Conservation (phyloP, 1,140 invertebrate species). For the Mactra quadrangularis region DNA sequence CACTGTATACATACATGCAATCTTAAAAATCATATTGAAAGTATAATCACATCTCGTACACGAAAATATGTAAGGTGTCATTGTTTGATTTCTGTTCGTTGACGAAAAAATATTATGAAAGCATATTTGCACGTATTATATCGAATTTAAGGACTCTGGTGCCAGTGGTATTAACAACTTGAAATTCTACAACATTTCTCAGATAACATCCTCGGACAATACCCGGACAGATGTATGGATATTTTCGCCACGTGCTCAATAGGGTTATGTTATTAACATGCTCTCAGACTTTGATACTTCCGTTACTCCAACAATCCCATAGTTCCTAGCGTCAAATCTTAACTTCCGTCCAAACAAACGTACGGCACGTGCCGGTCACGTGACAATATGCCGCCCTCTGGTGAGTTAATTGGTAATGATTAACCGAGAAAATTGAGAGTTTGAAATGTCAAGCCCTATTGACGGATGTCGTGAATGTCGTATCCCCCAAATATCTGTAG, state of each 20-base stretch:
- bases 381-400: slow-evolving; percentile 43
- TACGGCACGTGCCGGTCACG: slow-evolving; percentile 40
- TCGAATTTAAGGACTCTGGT: too few species aligned
- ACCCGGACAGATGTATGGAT: slow-evolving; percentile 51
- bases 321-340: slow-evolving; percentile 43
- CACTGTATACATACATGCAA: too few species aligned
- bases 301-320: not conserved
- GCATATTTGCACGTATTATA: too few species aligned
- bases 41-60: too few species aligned
- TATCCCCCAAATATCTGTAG: too few species aligned
- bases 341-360: slow-evolving; percentile 26
- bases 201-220: slow-evolving; percentile 40
- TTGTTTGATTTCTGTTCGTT: too few species aligned
- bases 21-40: too few species aligned
- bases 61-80: too few species aligned
- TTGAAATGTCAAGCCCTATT: slow-evolving; percentile 46
- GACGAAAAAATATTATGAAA: too few species aligned
- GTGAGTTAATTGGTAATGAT: slow-evolving; percentile 48
- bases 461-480: not conserved
- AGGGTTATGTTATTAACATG: slow-evolving; percentile 8
- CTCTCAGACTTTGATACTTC: slow-evolving; percentile 16
- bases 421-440: slow-evolving; percentile 46
- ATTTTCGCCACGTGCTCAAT: slow-evolving; percentile 1
- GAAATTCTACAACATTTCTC: too few species aligned
- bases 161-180: too few species aligned